phyloP scores from a whole-genome alignment of 2,888 invertebrate genomes.

The Pachliopta kotzebuea region DNA sequence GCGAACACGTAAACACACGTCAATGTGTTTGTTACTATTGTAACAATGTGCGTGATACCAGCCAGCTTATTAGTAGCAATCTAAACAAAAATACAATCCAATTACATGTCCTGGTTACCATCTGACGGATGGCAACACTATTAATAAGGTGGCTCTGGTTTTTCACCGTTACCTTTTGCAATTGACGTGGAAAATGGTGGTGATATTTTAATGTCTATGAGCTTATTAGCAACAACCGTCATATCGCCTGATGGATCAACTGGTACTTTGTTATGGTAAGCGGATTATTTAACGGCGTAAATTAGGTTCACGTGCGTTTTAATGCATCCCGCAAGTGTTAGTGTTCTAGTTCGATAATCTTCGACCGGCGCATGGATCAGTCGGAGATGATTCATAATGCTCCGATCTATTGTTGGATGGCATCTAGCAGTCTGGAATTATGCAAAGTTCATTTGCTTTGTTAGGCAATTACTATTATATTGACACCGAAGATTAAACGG shows the following conservation, averaged over 20 bases:
- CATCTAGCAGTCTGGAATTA: slow-evolving; percentile 66
- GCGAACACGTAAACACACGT: slow-evolving; percentile 73
- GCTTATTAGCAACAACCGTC: slow-evolving; percentile 71
- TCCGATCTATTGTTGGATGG: slow-evolving; percentile 74
- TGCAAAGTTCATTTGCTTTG: slow-evolving; percentile 62
- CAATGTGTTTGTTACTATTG: slow-evolving; percentile 66
- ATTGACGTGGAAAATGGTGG: slow-evolving; percentile 44
- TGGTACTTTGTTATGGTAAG: slow-evolving; percentile 72
- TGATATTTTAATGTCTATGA: slow-evolving; percentile 64
- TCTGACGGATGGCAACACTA: slow-evolving; percentile 75
- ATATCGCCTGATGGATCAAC: slow-evolving; percentile 72
- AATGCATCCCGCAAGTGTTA: slow-evolving; percentile 74
- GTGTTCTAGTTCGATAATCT: slow-evolving; percentile 79
- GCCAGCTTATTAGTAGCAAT: slow-evolving; percentile 72
- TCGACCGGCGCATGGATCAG: slow-evolving; percentile 70
- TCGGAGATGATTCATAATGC: slow-evolving; percentile 73
- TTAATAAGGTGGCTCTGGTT: slow-evolving; percentile 69
- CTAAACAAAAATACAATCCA: slow-evolving; percentile 78
- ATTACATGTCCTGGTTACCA: slow-evolving; percentile 71
- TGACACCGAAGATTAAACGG: slow-evolving; percentile 2
- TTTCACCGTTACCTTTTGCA: slow-evolving; percentile 52
- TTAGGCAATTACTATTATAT: slow-evolving; percentile 36
- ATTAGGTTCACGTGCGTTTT: slow-evolving; percentile 79
- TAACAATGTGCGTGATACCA: slow-evolving; percentile 71
- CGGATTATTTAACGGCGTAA: slow-evolving; percentile 69